Conservation (phyloP, 1,140 invertebrate genomes). For the Trialeurodes vaporariorum region DNA sequence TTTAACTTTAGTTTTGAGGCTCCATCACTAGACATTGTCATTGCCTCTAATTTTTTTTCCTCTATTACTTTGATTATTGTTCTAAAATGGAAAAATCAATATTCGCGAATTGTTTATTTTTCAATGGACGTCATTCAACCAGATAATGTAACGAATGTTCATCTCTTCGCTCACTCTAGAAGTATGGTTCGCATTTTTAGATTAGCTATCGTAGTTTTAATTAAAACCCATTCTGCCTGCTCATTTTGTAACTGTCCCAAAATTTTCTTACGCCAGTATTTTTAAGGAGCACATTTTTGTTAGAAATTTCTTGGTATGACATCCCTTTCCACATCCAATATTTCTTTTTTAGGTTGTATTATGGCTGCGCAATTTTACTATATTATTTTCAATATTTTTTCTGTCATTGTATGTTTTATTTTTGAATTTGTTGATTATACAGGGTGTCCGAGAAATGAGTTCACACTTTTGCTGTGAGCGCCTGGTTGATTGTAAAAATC, state of each 20-base stretch:
- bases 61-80: no score
- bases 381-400: conserved; percentile 9
- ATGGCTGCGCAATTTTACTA: conserved; percentile 7
- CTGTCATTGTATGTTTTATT: conserved; percentile 16
- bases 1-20: no score
- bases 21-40: no score
- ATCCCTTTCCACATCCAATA: neutral
- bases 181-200: neutral
- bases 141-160: neutral
- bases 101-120: no score
- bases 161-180: neutral
- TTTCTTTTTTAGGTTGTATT: neutral
- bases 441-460: no score
- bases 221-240: neutral
- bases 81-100: no score
- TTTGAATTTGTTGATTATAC: conserved; percentile 16
- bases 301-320: neutral
- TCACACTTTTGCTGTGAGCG: no score
- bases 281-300: neutral
- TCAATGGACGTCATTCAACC: no score
- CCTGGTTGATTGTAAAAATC: no score
- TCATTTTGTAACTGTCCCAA: neutral
- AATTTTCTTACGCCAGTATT: neutral
- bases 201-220: neutral
- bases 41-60: no score